Percentiles rank a stretch among this genome's conserved stretches.
Evolutionary conservation across 2,797 vertebrate species (phyloP).

Genomic region (Trachops cirrhosus): DNA sequence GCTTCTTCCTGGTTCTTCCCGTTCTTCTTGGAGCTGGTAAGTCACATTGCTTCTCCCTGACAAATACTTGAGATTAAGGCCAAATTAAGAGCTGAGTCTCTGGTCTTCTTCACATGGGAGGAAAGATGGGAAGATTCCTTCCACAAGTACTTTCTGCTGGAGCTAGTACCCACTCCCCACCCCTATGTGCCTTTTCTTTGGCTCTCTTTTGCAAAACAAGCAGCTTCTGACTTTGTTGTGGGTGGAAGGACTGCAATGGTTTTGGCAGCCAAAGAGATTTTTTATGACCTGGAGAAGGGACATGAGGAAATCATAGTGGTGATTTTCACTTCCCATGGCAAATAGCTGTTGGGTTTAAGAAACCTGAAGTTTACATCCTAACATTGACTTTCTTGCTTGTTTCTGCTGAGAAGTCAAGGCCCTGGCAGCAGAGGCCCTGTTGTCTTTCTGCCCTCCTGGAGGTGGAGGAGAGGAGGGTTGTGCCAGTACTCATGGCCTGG

Average conservation of each 20-base stretch:
- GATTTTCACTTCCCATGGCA: neutral
- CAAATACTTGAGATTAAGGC: neutral
- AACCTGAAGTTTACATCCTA: neutral
- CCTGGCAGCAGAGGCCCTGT: neutral
- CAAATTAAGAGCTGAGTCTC: neutral
- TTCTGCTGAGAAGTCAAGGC: neutral
- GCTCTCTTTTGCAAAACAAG: slow-evolving; percentile 53
- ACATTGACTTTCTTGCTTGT: neutral
- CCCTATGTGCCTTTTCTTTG: neutral
- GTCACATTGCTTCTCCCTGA: neutral
- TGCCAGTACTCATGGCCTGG: neutral
- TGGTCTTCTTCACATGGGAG: neutral
- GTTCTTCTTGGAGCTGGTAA: neutral
- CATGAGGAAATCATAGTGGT: neutral
- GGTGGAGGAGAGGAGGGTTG: neutral
- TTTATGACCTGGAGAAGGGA: neutral
- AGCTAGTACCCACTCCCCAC: neutral
- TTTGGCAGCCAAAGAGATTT: slow-evolving; percentile 43
- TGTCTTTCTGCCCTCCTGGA: neutral
- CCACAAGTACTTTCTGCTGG: neutral
- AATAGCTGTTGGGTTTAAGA: neutral
- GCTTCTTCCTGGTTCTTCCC: neutral
- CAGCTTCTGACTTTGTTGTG: slow-evolving; percentile 56
- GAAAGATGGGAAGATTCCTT: neutral
- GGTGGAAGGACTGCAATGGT: neutral